Percentiles rank a stretch among this genome's conserved stretches.
phyloP scores from a whole-genome alignment of 2,797 vertebrate genomes.

The Falco cherrug region DNA sequence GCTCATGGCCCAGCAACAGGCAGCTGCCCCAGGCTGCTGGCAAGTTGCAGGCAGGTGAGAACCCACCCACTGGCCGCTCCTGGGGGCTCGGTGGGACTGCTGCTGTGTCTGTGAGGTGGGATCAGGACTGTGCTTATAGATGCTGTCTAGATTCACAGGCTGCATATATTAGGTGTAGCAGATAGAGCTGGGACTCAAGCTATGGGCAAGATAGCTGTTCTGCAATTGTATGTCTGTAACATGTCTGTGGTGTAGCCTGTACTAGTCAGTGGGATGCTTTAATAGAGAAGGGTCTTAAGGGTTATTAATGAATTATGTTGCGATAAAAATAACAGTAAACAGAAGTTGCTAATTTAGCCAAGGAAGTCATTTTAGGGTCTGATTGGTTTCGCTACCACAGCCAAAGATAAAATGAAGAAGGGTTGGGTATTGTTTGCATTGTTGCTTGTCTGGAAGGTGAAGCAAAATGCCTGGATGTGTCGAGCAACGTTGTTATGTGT shows the following conservation, averaged over 20 bases:
- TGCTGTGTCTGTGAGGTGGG: background rate
- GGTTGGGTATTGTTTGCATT: background rate
- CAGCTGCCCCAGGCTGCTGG: background rate
- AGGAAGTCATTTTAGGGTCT: background rate
- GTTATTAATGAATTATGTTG: background rate
- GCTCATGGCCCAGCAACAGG: rapidly evolving
- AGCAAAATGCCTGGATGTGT: background rate
- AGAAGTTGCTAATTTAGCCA: background rate
- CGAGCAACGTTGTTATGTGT: rapidly evolving
- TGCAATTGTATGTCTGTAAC: background rate
- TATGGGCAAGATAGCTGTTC: background rate
- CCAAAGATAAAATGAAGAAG: background rate
- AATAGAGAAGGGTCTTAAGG: background rate
- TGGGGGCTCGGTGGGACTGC: background rate
- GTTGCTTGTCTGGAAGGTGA: background rate
- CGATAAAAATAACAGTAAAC: background rate
- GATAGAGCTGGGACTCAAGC: background rate
- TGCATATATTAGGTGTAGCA: rapidly evolving
- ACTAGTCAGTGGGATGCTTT: background rate
- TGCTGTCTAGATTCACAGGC: background rate
- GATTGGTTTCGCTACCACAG: background rate
- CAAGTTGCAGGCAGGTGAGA: background rate
- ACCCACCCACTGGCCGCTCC: background rate
- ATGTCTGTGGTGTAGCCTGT: background rate
- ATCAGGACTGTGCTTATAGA: background rate